Conservation (phyloP, 2,113 vertebrate genomes). For the Triplophysa dalaica region DNA sequence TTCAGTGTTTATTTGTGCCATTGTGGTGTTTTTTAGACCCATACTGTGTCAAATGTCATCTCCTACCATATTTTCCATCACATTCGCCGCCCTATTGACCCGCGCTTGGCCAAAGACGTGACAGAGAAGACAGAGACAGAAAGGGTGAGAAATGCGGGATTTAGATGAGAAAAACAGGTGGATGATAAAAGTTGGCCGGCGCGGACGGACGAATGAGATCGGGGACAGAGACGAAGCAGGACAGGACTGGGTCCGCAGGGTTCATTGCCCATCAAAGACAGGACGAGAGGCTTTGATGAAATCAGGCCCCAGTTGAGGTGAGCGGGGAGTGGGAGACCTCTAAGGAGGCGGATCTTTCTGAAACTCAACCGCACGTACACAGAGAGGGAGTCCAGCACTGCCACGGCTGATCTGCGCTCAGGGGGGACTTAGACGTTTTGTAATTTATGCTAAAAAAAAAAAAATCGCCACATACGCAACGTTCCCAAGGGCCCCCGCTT, state of each 20-base stretch:
- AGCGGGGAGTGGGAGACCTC: constrained; percentile 3
- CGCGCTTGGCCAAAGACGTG: constrained; percentile 36
- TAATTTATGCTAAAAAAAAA: constrained; percentile 70
- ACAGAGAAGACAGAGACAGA: background rate
- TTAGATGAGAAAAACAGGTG: constrained; percentile 36
- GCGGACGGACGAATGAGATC: constrained; percentile 26
- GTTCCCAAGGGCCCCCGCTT: constrained; percentile 19
- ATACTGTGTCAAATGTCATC: constrained; percentile 21
- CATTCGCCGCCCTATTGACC: constrained; percentile 27
- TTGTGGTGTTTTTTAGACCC: constrained; percentile 6
- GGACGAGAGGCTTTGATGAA: background rate
- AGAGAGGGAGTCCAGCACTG: background rate
- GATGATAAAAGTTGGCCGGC: constrained; percentile 16
- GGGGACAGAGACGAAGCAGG: constrained; percentile 3
- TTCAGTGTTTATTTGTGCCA: background rate
- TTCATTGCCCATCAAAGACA: constrained; percentile 31
- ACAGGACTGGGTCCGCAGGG: constrained; percentile 12
- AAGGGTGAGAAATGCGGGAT: constrained; percentile 24
- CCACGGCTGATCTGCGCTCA: constrained; percentile 51
- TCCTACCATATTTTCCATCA: constrained; percentile 15
- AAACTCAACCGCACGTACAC: background rate
- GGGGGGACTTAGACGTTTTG: constrained; percentile 41
- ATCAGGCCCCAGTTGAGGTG: constrained; percentile 11
- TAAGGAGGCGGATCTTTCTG: background rate
- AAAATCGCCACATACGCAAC: constrained; percentile 42